These are phyloP conservation scores for Nerophis lumbriciformis DNA, from an alignment of 2,113 vertebrate genomes.

Conservation along the genomic window DNA sequence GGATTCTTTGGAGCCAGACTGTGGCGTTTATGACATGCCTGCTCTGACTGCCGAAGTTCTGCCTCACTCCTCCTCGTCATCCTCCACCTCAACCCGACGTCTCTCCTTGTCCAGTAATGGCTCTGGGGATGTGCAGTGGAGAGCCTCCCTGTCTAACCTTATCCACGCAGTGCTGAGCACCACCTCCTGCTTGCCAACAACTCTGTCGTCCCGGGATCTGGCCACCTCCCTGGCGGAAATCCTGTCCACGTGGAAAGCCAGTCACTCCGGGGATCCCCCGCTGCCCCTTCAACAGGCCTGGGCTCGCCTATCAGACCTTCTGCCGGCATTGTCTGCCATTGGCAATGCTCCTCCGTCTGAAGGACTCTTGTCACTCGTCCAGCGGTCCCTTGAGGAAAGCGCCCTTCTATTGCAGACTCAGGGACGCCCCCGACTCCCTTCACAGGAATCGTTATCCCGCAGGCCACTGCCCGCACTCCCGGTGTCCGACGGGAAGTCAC, in stretches of 20 bases:
- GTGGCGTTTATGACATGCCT: slow-evolving; percentile 84
- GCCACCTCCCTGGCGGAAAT: slow-evolving; percentile 71
- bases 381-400: slow-evolving; percentile 72
- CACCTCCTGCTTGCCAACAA: slow-evolving; percentile 37
- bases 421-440: slow-evolving; percentile 77
- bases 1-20: slow-evolving; percentile 56
- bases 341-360: slow-evolving; percentile 59
- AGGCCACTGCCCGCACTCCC: slow-evolving; percentile 84
- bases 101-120: slow-evolving; percentile 74
- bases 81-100: slow-evolving; percentile 52
- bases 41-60: slow-evolving; percentile 66
- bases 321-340: slow-evolving; percentile 60
- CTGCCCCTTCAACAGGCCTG: slow-evolving; percentile 69
- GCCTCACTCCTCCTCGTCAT: slow-evolving; percentile 54
- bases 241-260: slow-evolving; percentile 71
- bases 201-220: slow-evolving; percentile 62
- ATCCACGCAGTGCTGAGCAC: slow-evolving; percentile 66
- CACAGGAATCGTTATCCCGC: slow-evolving; percentile 82
- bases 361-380: slow-evolving; percentile 61
- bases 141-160: slow-evolving; percentile 59
- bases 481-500: slow-evolving; percentile 72
- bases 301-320: slow-evolving; percentile 68
- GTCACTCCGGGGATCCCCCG: slow-evolving; percentile 57
- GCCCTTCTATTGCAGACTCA: slow-evolving; percentile 66
- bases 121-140: slow-evolving; percentile 72